These are phyloP conservation scores for Chrysomallon squamiferum DNA, from an alignment of 1,140 invertebrate species.

Conservation along the genomic window DNA sequence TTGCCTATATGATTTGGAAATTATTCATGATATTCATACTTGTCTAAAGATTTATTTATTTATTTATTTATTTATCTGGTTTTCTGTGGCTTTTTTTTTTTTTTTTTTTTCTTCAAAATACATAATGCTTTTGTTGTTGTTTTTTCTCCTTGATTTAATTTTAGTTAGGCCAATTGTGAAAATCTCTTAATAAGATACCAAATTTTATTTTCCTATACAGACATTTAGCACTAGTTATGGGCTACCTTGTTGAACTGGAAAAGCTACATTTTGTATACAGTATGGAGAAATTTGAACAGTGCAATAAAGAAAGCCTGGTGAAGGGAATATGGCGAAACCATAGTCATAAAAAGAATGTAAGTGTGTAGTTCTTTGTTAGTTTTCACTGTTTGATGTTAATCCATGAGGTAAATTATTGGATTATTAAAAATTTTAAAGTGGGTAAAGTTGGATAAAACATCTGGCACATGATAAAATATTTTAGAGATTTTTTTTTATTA, in stretches of 20 bases:
- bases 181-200: too few species aligned
- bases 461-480: slow-evolving; percentile 1
- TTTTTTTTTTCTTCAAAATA: too few species aligned
- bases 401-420: not conserved
- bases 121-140: too few species aligned
- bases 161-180: too few species aligned
- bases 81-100: too few species aligned
- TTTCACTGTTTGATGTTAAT: not conserved
- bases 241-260: slow-evolving; percentile 47
- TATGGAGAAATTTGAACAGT: slow-evolving; percentile 37
- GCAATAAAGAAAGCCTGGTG: slow-evolving; percentile 47
- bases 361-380: too few species aligned
- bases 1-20: too few species aligned
- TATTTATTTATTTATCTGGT: too few species aligned
- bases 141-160: too few species aligned
- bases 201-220: too few species aligned
- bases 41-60: too few species aligned
- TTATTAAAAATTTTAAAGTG: not conserved
- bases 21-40: too few species aligned
- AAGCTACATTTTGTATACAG: slow-evolving; percentile 48
- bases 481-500: not conserved
- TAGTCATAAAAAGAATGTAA: slow-evolving; percentile 48
- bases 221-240: slow-evolving; percentile 28
- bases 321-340: slow-evolving; percentile 56
- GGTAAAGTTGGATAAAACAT: not conserved